Base-by-base conservation (phyloP, 2,888 invertebrate genomes). In the Tenthredo livida region DNA sequence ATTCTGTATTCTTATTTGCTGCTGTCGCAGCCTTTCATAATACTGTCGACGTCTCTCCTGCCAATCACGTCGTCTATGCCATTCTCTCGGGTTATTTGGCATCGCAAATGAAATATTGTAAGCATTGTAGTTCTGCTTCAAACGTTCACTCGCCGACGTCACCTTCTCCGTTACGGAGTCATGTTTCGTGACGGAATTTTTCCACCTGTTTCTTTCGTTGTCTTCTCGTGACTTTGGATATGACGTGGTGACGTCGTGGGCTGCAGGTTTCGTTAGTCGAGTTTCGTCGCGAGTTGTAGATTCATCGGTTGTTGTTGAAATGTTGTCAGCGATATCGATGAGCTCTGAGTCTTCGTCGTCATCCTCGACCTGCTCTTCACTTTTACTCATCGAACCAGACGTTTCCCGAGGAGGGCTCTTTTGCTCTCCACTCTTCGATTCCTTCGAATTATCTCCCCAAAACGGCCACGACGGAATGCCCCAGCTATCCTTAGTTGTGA, bases 71-170 rank as follows among this genome's bases (percentile, higher is more conserved):
- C 33, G 50, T 21, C 33, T 33, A 77, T 25, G 6, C 33, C 4
- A 77, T 29, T 54, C 6, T 29, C 47, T 33, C 17, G 47, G 29
- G 80, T 58, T 37, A 0, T 40, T 33, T 10, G n/a, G 25, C 40
- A 12, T 6, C 6, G n/a, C 6, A 15, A 80, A 61, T 37, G 61
- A 10, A 12, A 6, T 21, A 29, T 58, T 58, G 50, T 83, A 83
- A 12, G 67, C 83, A 21, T 67, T 67, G 67, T 83, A 83, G 67
- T 83, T 83, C 10, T 67, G 47, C 50, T 80, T 80, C 29, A 61
- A 21, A 37, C 37, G 80, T 40, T 58, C 58, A 15, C 15, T 73
- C 12, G 43, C 0, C 25, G 29, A n/a, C 10, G 77, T 33, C 10
- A 75, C 75, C 4, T 47, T 61, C 10, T 61, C 61, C 21, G 61